These are phyloP conservation scores for Muschampia plurimacula DNA, from an alignment of 2,888 invertebrate species.

Conservation along the genomic window DNA sequence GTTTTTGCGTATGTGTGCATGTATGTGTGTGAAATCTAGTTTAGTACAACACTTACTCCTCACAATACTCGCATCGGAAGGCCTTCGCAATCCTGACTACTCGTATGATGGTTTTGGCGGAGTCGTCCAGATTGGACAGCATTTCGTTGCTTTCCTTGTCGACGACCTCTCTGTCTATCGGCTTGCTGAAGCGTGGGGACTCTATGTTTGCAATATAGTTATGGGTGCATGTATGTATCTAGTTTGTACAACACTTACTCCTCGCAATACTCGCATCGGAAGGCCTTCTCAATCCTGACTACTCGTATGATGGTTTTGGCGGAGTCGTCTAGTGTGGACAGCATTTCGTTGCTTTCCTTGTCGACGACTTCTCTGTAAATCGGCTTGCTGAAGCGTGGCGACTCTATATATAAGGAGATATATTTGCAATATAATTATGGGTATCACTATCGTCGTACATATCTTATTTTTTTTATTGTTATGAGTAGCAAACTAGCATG, in stretches of 20 bases:
- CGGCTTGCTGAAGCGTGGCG: conserved; percentile 54
- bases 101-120: conserved; percentile 60
- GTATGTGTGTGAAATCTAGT: background rate
- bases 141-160: conserved; percentile 55
- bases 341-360: conserved; percentile 54
- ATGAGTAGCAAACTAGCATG: too few relatives aligned
- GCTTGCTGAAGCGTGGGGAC: conserved; percentile 55
- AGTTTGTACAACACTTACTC: conserved; percentile 62
- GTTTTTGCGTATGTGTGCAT: background rate
- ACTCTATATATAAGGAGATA: conserved; percentile 50
- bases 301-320: conserved; percentile 64
- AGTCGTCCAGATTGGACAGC: conserved; percentile 56
- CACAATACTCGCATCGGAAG: conserved; percentile 83
- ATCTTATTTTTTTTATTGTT: too few relatives aligned
- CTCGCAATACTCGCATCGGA: conserved; percentile 83
- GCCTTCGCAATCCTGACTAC: conserved; percentile 80
- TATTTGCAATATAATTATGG: too few relatives aligned
- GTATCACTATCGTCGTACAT: too few relatives aligned
- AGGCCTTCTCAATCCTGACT: conserved; percentile 79
- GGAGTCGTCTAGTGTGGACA: conserved; percentile 57
- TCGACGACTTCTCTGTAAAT: conserved; percentile 58
- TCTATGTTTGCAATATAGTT: conserved; percentile 49
- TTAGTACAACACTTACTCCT: conserved; percentile 67
- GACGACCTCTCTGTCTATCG: conserved; percentile 58
- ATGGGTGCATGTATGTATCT: too few relatives aligned